A percentile compares a stretch with the other conserved stretches of the same genome.
Evolutionary conservation across 1,140 invertebrate genomes (phyloP).

Genomic region (Melitaea cinxia): DNA sequence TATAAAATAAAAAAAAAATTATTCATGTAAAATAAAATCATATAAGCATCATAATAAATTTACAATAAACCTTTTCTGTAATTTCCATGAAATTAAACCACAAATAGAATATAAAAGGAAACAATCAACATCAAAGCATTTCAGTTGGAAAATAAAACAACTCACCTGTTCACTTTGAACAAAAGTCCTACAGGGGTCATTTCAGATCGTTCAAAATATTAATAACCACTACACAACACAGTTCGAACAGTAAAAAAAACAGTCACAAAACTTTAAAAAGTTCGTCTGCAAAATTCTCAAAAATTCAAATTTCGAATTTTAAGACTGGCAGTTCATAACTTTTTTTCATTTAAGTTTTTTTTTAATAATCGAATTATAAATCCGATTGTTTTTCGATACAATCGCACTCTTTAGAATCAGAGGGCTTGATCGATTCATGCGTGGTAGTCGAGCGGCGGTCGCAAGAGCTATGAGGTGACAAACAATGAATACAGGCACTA

Average conservation of each 20-base stretch:
- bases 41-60: too few species aligned
- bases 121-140: neutral
- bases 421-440: slow-evolving; percentile 45
- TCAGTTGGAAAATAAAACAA: slow-evolving; percentile 23
- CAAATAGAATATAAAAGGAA: neutral
- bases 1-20: too few species aligned
- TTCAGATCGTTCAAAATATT: slow-evolving; percentile 46
- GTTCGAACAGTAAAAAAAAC: slow-evolving; percentile 13
- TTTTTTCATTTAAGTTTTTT: neutral
- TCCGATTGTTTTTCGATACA: slow-evolving; percentile 12
- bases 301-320: slow-evolving; percentile 11
- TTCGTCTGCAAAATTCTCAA: too few species aligned
- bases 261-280: slow-evolving; percentile 21
- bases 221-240: slow-evolving; percentile 35
- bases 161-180: slow-evolving; percentile 80
- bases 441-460: slow-evolving; percentile 59
- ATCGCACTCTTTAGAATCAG: slow-evolving; percentile 18
- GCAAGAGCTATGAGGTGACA: slow-evolving; percentile 69
- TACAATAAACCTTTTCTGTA: too few species aligned
- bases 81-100: too few species aligned
- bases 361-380: neutral
- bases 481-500: slow-evolving; percentile 66
- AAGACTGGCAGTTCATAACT: neutral
- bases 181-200: slow-evolving; percentile 80
- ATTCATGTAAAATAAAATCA: too few species aligned